Base-by-base conservation (phyloP, 1,140 invertebrate species). In the Agrypnia vestita region DNA sequence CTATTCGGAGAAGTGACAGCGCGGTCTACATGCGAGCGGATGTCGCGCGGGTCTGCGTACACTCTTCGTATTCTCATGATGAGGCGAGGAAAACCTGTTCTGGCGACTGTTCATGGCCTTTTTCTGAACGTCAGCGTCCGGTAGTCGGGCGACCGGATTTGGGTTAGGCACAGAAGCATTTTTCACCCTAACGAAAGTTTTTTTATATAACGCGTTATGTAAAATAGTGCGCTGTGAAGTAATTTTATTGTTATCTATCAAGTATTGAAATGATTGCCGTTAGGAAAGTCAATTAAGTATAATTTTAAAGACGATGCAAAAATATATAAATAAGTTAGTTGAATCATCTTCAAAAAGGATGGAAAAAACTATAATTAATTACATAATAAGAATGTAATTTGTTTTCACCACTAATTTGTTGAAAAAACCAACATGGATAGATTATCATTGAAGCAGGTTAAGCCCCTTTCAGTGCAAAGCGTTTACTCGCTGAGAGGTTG, bases 11-110 rank as follows among this genome's bases (percentile, higher is more conserved):
- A 64, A 64, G 35, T 64, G 19, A 43, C 61, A n/a, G 9, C 35
- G 61, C 21, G 61, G 11, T 35, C 43, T 21, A 69, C 64, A 69
- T 69, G 64, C 64, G 46, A 44, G n/a, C 64, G 64, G 64, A 69
- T 69, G 64, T 69, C 43, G 1, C n/a, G 3, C 43, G 11, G 25
- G 13, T 25, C 25, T 25, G 8, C 61, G 61, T 25, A 25, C 61
- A 64, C 19, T 64, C 11, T 13, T 59, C 1, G 15, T 12, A 15
- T 35, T 1, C 35, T 25, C 35, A 44, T 64, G 35, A 25, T 64
- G 61, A 13, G 61, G 64, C 17, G 46, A 47, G 64, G 55, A 59
- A 47, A 69, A 69, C 64, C 64, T 69, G 64, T 69, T 69, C 64
- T 46, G 13, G 44, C 15, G 44, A 47, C 10, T 35, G n/a, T 69